Evolutionary conservation across 2,888 invertebrate genomes (phyloP), one percentile per base, ranked within the genome.

Genomic region (Icerya purchasi): DNA sequence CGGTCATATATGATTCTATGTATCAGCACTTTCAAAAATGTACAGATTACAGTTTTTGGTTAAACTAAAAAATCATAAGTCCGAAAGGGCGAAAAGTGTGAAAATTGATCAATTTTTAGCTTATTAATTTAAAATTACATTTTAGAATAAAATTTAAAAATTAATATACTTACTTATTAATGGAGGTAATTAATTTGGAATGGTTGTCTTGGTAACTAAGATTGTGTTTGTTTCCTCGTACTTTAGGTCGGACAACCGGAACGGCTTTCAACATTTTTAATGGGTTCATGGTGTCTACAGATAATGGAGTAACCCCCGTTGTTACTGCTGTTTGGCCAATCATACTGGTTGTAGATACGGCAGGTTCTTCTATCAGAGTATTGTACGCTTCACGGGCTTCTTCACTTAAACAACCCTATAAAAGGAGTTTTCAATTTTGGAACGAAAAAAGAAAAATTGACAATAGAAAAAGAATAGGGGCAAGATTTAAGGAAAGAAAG

Each of bases 361-460:
- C 36, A 53, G 82, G 81, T 63, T 83, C 78, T 69, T 93, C 92
- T 59, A 97, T 90, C 57, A 97, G 76, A 67, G 87, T 84, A 68
- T 88, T 86, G 75, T 97, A 97, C 0, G 92, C 96, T 68, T 86
- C 82, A 69, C 89, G 90, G 54, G 91, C 87, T 72, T 92, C 90
- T 68, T 86, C 84, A 20, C 88, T 86, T 66, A 92, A 77, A 24
- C 84, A 83, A 24, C 83, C 81, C 89, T 90, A 76, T n/a, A n/a
- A 61, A 76, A 73, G 14, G 36, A 36, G 5, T 36, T 36, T 8
- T 36, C 36, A 36, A 36, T 36, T 36, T 36, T 14, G 36, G 8
- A 14, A 14, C 14, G 8, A 14, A 8, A 14, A 14, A 36, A 36
- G 36, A 36, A 36, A 36, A 8, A 36, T 36, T 8, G 36, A 14